These are phyloP conservation scores for Stegophylla sp. DNA, from an alignment of 2,888 invertebrate genomes.

Conservation along the genomic window DNA sequence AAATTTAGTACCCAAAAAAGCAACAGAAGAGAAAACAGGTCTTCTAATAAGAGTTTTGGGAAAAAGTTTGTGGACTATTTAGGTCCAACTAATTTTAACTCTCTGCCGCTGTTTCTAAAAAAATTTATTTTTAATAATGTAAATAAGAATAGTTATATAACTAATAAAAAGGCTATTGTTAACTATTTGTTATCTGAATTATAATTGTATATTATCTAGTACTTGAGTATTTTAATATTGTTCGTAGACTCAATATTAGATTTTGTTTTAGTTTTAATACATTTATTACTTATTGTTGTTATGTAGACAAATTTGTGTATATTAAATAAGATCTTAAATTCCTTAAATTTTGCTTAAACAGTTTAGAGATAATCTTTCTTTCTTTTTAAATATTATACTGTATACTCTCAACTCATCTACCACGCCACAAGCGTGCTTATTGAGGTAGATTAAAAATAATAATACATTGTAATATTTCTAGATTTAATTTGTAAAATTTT, in stretches of 20 bases:
- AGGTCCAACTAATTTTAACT: neutral
- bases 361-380: neutral
- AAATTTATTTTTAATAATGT: too few species aligned
- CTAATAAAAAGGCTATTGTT: neutral
- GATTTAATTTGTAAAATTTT: too few species aligned
- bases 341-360: too few species aligned
- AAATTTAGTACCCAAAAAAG: too few species aligned
- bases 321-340: too few species aligned
- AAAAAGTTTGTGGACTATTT: conserved; percentile 4
- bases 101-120: neutral
- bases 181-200: neutral
- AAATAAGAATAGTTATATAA: neutral
- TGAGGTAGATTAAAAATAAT: too few species aligned
- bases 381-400: neutral
- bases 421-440: neutral
- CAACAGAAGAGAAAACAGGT: neutral
- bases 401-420: conserved; percentile 8
- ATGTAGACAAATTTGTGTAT: too few species aligned
- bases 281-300: neutral
- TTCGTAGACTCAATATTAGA: neutral
- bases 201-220: neutral
- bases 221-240: neutral
- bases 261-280: too few species aligned
- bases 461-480: too few species aligned
- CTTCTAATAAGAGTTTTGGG: neutral